phyloP scores from a whole-genome alignment of 2,113 vertebrate genomes.

The Nothocercus julius region DNA sequence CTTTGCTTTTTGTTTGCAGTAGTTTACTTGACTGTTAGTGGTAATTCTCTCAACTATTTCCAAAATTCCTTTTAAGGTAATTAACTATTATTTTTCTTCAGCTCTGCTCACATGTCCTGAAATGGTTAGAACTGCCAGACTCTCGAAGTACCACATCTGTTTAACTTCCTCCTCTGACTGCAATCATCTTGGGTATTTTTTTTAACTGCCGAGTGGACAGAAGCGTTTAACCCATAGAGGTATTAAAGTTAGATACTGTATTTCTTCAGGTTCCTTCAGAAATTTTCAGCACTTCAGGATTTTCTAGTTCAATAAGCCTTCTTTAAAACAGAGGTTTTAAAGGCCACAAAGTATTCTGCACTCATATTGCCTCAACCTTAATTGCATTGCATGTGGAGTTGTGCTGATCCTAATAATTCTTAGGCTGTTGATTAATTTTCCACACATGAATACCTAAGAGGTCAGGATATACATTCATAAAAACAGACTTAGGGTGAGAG shows the following conservation, averaged over 20 bases:
- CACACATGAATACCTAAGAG: neutral
- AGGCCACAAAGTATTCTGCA: neutral
- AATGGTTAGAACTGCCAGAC: neutral
- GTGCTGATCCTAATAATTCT: neutral
- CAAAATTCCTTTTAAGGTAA: neutral
- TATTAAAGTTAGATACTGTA: neutral
- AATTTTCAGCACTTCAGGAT: neutral
- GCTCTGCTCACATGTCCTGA: neutral
- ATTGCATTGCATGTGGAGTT: neutral
- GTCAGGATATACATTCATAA: neutral
- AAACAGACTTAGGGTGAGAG: neutral
- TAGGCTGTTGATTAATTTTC: neutral
- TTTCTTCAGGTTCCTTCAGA: neutral
- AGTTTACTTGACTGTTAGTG: neutral
- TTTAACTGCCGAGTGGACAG: neutral
- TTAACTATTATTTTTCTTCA: neutral
- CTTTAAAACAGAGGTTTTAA: neutral
- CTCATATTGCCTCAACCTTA: neutral
- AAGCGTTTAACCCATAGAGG: neutral
- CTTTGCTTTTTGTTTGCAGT: neutral
- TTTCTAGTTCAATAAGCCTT: neutral
- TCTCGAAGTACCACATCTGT: neutral
- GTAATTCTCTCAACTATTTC: neutral
- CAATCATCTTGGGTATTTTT: too few relatives aligned
- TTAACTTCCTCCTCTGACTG: neutral